Percentiles rank a stretch among this genome's conserved stretches.
Conservation (phyloP, 2,113 vertebrate genomes). For the Myanophis thanlyinensis region DNA sequence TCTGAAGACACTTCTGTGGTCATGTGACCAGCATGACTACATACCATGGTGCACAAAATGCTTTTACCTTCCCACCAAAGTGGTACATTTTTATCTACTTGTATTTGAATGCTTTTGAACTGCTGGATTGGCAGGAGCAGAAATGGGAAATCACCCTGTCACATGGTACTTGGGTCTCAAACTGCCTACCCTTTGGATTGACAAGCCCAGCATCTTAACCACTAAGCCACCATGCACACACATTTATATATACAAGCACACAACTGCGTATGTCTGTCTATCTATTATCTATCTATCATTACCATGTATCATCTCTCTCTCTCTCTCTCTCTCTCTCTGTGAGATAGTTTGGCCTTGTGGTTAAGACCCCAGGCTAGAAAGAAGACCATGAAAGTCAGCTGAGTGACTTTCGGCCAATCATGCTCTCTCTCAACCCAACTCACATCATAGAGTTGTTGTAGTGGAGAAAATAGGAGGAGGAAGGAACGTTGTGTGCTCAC, state of each 20-base stretch:
- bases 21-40: background rate
- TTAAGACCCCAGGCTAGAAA: too few species aligned
- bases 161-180: background rate
- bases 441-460: background rate
- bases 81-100: background rate
- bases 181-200: background rate
- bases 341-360: too few species aligned
- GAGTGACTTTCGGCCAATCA: too few species aligned
- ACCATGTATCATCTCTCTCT: too few species aligned
- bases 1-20: background rate
- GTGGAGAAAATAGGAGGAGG: background rate
- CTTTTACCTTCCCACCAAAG: background rate
- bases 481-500: background rate
- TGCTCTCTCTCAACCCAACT: too few species aligned
- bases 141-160: background rate
- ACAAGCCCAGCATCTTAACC: background rate
- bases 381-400: too few species aligned
- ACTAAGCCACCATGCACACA: background rate
- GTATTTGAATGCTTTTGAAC: background rate
- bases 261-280: background rate
- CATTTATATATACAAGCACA: background rate
- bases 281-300: background rate
- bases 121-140: background rate
- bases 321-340: too few species aligned
- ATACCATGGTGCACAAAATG: background rate